A percentile compares a stretch with the other conserved stretches of the same genome.
Conservation (phyloP, 2,797 vertebrate genomes). For the Enteromius fasciolatus region DNA sequence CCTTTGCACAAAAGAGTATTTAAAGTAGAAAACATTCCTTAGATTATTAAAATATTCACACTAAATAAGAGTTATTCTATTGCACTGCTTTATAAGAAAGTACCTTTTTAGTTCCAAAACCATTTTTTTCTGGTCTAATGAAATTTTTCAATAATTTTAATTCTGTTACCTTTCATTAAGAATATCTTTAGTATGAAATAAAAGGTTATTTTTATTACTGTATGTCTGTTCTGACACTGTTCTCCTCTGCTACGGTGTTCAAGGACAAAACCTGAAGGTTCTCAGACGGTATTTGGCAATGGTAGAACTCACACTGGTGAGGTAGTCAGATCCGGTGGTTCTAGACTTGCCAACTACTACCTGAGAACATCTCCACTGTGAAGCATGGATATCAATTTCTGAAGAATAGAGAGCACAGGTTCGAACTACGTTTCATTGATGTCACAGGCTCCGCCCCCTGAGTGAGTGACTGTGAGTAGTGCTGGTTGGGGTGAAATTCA, state of each 20-base stretch:
- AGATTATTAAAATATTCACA: not conserved
- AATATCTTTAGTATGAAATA: not conserved
- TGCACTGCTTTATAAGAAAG: not conserved
- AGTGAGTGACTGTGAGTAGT: slow-evolving; percentile 84
- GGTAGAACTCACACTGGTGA: slow-evolving; percentile 99
- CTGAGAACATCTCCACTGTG: slow-evolving; percentile 68
- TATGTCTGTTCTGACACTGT: not conserved
- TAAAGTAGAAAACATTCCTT: not conserved
- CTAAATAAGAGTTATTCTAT: not conserved
- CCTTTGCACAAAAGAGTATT: not conserved
- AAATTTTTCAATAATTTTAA: not conserved
- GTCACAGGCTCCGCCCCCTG: slow-evolving; percentile 26
- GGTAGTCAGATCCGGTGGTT: slow-evolving; percentile 99
- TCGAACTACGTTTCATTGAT: not conserved
- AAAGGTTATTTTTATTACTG: not conserved
- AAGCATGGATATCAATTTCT: not conserved
- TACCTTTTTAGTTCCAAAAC: not conserved
- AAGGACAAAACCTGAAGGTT: slow-evolving; percentile 64
- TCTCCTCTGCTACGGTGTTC: slow-evolving; percentile 2
- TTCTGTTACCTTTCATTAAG: not conserved
- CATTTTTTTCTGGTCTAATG: not conserved
- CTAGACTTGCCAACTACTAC: slow-evolving; percentile 99
- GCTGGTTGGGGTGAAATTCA: slow-evolving; percentile 79
- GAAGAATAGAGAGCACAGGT: not conserved
- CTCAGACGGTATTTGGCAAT: slow-evolving; percentile 96